phyloP scores from a whole-genome alignment of 2,888 invertebrate species.

The Bedellia somnulentella region DNA sequence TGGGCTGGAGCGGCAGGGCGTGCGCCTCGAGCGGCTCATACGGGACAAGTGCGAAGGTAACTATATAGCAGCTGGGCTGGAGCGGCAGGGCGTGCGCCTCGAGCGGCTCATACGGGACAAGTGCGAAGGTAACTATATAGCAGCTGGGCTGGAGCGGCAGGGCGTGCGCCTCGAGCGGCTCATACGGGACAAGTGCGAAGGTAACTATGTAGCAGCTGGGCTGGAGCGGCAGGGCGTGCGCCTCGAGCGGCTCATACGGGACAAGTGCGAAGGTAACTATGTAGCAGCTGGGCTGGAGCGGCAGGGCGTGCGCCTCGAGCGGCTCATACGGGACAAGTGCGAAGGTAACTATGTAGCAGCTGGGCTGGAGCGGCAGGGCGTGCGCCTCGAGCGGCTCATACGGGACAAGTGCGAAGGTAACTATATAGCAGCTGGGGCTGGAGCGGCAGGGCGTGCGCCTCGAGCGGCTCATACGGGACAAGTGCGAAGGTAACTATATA shows the following conservation, averaged over 20 bases:
- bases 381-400: slow-evolving; percentile 87
- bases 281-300: slow-evolving; percentile 88
- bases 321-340: slow-evolving; percentile 83
- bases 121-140: too few species aligned
- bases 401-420: slow-evolving; percentile 76
- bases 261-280: too few species aligned
- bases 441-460: slow-evolving; percentile 90
- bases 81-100: too few species aligned
- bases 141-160: slow-evolving; percentile 88
- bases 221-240: too few species aligned
- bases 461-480: slow-evolving; percentile 85
- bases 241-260: too few species aligned
- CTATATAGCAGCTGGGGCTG: slow-evolving; percentile 73
- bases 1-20: slow-evolving; percentile 89
- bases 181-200: slow-evolving; percentile 82
- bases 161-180: slow-evolving; percentile 89
- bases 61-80: too few species aligned
- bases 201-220: too few species aligned
- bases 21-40: slow-evolving; percentile 87
- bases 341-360: slow-evolving; percentile 72
- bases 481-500: slow-evolving; percentile 64
- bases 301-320: slow-evolving; percentile 88
- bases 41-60: slow-evolving; percentile 76
- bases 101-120: too few species aligned
- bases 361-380: slow-evolving; percentile 89